These are phyloP conservation scores for Thamnaconus septentrionalis DNA, from an alignment of 2,113 vertebrate genomes.

Conservation along the genomic window DNA sequence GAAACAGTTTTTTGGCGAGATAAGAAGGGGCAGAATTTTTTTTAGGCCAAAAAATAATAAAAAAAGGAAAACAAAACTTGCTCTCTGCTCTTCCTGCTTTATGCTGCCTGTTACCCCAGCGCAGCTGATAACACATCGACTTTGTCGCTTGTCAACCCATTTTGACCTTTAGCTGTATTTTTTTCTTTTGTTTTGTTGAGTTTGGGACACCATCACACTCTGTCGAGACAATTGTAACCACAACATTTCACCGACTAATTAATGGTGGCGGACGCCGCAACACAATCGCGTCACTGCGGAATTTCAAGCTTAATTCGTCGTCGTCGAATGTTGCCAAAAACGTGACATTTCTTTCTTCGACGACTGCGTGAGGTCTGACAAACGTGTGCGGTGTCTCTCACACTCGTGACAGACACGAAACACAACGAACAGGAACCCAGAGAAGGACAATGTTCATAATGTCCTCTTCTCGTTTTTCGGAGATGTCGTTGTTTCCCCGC, in stretches of 20 bases:
- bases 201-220: neutral
- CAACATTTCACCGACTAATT: conserved; percentile 18
- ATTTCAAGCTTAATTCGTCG: too few relatives aligned
- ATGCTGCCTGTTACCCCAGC: conserved; percentile 43
- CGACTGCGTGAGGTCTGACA: too few relatives aligned
- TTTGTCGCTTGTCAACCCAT: conserved; percentile 54
- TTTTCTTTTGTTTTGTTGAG: conserved; percentile 9
- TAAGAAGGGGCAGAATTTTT: conserved; percentile 39
- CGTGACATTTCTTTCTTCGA: too few relatives aligned
- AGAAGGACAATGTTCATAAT: too few relatives aligned
- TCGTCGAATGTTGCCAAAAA: too few relatives aligned
- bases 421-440: too few relatives aligned
- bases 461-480: too few relatives aligned
- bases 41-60: conserved; percentile 2
- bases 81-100: conserved; percentile 46
- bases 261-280: neutral
- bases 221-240: conserved; percentile 32
- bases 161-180: conserved; percentile 60
- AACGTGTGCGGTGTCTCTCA: too few relatives aligned
- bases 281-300: neutral
- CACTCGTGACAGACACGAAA: too few relatives aligned
- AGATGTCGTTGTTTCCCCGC: too few relatives aligned
- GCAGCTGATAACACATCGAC: conserved; percentile 51
- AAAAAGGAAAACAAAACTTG: conserved; percentile 19
- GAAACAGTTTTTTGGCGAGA: conserved; percentile 27